Conservation (phyloP, 2,113 vertebrate species). For the Dromiciops gliroides region DNA sequence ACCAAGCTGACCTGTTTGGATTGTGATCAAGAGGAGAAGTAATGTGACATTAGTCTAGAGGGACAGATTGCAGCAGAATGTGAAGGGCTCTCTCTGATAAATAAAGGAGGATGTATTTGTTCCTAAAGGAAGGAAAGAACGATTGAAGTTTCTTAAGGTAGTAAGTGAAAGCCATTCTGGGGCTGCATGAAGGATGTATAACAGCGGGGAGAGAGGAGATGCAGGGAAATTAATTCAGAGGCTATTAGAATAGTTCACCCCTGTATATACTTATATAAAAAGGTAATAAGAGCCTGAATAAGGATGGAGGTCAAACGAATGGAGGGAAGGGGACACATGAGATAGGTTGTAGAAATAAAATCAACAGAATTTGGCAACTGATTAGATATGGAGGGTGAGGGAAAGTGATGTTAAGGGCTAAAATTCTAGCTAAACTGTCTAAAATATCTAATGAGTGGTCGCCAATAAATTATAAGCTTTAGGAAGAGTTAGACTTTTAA, state of each 20-base stretch:
- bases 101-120: not conserved
- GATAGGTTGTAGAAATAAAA: not conserved
- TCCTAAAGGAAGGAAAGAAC: not conserved
- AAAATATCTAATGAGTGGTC: too few relatives aligned
- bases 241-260: not conserved
- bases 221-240: not conserved
- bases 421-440: too few relatives aligned
- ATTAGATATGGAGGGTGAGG: not conserved
- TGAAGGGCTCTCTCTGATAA: not conserved
- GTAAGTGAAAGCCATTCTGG: not conserved
- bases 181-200: not conserved
- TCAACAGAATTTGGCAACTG: not conserved
- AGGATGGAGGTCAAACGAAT: not conserved
- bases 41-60: not conserved
- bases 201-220: not conserved
- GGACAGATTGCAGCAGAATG: not conserved
- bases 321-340: not conserved
- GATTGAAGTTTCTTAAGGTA: not conserved
- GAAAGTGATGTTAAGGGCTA: too few relatives aligned
- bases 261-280: not conserved
- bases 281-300: not conserved
- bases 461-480: too few relatives aligned
- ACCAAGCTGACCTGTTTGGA: not conserved
- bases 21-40: not conserved
- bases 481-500: too few relatives aligned